phyloP scores from a whole-genome alignment of 2,113 vertebrate genomes.

The Peucedramus taeniatus region DNA sequence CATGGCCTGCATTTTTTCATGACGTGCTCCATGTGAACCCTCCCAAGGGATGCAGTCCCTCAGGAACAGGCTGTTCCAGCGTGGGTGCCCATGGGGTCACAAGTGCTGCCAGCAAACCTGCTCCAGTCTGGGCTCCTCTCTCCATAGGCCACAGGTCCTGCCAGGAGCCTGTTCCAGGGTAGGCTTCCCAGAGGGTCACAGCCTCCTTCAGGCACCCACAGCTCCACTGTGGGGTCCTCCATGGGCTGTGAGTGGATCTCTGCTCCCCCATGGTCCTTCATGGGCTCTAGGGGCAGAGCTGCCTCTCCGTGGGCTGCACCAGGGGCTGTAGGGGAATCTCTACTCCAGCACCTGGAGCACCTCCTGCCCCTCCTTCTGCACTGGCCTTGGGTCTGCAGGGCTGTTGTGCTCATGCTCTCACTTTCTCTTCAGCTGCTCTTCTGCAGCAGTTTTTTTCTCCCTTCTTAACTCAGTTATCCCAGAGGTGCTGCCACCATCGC shows the following conservation, averaged over 20 bases:
- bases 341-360: neutral
- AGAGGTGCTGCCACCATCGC: fast-evolving
- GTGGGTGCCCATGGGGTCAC: neutral
- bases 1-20: neutral
- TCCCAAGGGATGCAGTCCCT: neutral
- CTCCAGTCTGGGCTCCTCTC: neutral
- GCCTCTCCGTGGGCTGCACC: neutral
- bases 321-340: neutral
- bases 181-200: neutral
- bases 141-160: neutral
- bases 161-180: neutral
- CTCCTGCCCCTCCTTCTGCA: neutral
- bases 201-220: neutral
- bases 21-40: neutral
- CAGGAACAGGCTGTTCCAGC: neutral
- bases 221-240: neutral
- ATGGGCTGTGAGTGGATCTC: neutral
- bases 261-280: neutral
- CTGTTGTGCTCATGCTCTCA: neutral
- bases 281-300: neutral
- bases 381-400: neutral
- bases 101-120: neutral
- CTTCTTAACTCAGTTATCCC: neutral
- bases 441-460: neutral
- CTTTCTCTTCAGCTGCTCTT: neutral